Conservation (phyloP, 2,113 vertebrate species). For the Lamprologus lemairii region DNA sequence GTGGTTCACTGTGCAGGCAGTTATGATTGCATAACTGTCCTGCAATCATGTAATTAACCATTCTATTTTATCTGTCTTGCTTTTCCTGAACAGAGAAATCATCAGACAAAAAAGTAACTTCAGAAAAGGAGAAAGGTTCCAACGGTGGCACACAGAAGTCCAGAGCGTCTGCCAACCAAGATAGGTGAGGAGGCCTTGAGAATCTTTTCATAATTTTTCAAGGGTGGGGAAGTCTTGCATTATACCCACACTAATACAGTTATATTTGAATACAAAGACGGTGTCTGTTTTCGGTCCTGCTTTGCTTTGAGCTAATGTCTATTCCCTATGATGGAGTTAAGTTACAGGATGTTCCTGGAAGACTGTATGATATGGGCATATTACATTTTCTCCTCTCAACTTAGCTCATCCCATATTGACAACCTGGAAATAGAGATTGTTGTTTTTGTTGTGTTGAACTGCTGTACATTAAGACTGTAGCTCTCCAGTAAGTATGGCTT, state of each 20-base stretch:
- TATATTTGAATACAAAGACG: background rate
- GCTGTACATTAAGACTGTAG: background rate
- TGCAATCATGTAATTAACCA: background rate
- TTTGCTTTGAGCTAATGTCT: background rate
- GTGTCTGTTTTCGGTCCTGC: background rate
- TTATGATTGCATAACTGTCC: background rate
- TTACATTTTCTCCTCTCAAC: background rate
- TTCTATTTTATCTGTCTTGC: background rate
- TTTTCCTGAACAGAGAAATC: constrained; percentile 49
- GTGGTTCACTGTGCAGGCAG: background rate
- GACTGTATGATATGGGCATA: background rate
- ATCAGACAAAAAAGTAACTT: constrained; percentile 32
- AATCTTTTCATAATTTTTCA: background rate
- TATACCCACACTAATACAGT: background rate
- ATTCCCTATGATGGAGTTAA: background rate
- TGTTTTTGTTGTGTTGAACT: background rate
- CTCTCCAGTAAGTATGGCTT: background rate
- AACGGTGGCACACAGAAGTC: constrained; percentile 17
- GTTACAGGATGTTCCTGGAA: constrained; percentile 22
- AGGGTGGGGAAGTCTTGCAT: background rate
- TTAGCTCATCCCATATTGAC: background rate
- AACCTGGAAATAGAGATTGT: constrained; percentile 2
- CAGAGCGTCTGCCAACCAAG: constrained; percentile 14
- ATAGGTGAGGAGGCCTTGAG: constrained; percentile 48
- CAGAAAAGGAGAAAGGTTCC: constrained; percentile 18